Evolutionary conservation across 2,888 invertebrate species (phyloP).

Genomic region (Argyra leucocephala): DNA sequence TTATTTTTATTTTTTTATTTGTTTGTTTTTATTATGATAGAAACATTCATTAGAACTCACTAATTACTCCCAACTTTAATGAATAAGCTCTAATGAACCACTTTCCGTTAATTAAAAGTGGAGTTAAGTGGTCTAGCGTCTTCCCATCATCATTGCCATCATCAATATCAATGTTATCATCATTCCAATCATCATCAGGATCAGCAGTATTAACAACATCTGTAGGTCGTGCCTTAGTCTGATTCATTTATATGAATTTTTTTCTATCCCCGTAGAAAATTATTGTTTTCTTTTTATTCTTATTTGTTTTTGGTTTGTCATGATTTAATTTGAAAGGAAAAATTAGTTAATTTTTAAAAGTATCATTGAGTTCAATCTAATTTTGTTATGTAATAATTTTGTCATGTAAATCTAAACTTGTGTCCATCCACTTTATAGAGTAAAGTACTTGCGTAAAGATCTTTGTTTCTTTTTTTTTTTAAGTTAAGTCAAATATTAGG

Average conservation of each 20-base stretch:
- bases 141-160: conserved; percentile 15
- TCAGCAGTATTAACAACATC: not conserved
- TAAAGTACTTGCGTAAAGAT: too few species aligned
- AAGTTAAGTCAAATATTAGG: too few species aligned
- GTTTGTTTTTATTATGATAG: conserved; percentile 18
- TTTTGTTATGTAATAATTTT: too few species aligned
- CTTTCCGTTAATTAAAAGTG: conserved; percentile 83
- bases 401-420: too few species aligned
- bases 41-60: conserved; percentile 76
- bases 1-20: too few species aligned
- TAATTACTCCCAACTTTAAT: conserved; percentile 84
- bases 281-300: not conserved
- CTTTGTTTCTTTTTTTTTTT: too few species aligned
- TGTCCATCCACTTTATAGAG: too few species aligned
- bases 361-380: too few species aligned
- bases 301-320: not conserved
- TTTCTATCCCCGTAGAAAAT: not conserved
- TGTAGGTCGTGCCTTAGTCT: not conserved
- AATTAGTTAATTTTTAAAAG: too few species aligned
- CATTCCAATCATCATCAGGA: not conserved
- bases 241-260: not conserved
- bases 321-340: too few species aligned
- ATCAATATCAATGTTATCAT: not conserved
- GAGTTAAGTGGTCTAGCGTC: conserved; percentile 40
- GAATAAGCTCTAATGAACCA: conserved; percentile 85